Percentiles rank a stretch among this genome's conserved stretches.
phyloP scores from a whole-genome alignment of 2,888 invertebrate genomes.

The Drosophila phalerata region DNA sequence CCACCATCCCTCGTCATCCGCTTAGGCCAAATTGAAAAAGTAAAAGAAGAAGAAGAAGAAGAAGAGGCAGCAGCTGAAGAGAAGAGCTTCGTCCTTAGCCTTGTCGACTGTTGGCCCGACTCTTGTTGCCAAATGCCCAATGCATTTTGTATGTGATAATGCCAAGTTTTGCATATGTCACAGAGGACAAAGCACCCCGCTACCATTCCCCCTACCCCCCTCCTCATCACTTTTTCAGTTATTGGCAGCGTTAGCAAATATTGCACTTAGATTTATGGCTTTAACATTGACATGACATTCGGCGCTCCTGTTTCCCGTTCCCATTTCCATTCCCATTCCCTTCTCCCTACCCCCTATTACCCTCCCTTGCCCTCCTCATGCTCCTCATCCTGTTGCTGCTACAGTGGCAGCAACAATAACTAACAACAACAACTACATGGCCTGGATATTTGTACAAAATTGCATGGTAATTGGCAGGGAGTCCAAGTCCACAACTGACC shows the following conservation, averaged over 20 bases:
- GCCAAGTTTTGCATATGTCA: constrained; percentile 62
- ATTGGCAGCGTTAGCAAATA: constrained; percentile 61
- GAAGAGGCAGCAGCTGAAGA: not conserved
- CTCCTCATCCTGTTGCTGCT: constrained; percentile 9
- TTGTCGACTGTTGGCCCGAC: constrained; percentile 30
- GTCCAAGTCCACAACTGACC: constrained; percentile 21
- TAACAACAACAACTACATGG: constrained; percentile 29
- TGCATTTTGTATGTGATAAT: constrained; percentile 53
- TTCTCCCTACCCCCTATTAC: too few species aligned
- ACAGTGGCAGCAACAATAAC: constrained; percentile 23
- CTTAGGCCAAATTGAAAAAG: constrained; percentile 38
- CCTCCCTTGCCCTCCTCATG: not conserved
- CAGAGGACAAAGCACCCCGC: not conserved
- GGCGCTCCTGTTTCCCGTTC: constrained; percentile 29
- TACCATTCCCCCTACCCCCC: too few species aligned
- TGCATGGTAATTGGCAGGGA: constrained; percentile 57
- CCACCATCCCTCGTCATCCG: not conserved
- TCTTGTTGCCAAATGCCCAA: constrained; percentile 23
- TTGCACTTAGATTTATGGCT: constrained; percentile 69
- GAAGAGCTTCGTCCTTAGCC: constrained; percentile 17
- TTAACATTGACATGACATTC: constrained; percentile 70
- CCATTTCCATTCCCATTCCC: too few species aligned
- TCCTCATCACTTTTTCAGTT: constrained; percentile 13
- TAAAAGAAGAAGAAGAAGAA: constrained; percentile 6
- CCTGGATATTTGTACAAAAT: constrained; percentile 54